Percentiles rank a stretch among this genome's conserved stretches.
Conservation (phyloP, 2,797 vertebrate genomes). For the Oryzias sinensis region DNA sequence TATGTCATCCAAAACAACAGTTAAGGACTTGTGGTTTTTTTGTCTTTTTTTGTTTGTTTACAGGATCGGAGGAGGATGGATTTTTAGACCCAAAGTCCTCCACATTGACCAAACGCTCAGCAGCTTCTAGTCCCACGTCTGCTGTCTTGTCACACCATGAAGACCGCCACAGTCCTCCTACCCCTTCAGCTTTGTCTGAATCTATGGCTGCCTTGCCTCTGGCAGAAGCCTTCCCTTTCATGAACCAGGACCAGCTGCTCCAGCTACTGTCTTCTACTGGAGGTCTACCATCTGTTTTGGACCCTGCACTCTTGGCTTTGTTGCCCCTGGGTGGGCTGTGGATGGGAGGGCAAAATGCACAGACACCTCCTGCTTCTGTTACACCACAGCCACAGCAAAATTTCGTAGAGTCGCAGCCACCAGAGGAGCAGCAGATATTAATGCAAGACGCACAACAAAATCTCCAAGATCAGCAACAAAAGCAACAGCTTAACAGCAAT, state of each 20-base stretch:
- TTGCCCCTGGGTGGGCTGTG: constrained; percentile 73
- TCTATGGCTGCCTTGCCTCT: constrained; percentile 64
- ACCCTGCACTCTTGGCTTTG: constrained; percentile 76
- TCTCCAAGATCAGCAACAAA: constrained; percentile 71
- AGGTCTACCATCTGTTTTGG: constrained; percentile 78
- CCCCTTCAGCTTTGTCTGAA: constrained; percentile 56
- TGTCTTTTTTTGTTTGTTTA: constrained; percentile 2
- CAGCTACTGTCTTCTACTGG: constrained; percentile 81
- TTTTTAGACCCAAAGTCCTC: constrained; percentile 51
- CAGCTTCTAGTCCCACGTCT: constrained; percentile 60
- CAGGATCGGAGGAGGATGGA: constrained; percentile 54
- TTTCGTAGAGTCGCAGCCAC: constrained; percentile 59
- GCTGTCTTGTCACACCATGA: constrained; percentile 49
- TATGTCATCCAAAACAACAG: not conserved
- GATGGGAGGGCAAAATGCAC: constrained; percentile 72
- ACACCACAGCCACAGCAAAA: constrained; percentile 50
- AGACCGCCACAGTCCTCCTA: constrained; percentile 43
- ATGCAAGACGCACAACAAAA: constrained; percentile 64
- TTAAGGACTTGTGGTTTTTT: constrained; percentile 6
- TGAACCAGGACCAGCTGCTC: constrained; percentile 88
- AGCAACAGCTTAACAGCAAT: constrained; percentile 73
- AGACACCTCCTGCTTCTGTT: constrained; percentile 42
- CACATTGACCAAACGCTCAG: constrained; percentile 43
- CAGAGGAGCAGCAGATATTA: constrained; percentile 57
- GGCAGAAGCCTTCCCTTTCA: constrained; percentile 87